phyloP scores from a whole-genome alignment of 2,113 vertebrate species.

The Rhegmatorhina hoffmannsi region DNA sequence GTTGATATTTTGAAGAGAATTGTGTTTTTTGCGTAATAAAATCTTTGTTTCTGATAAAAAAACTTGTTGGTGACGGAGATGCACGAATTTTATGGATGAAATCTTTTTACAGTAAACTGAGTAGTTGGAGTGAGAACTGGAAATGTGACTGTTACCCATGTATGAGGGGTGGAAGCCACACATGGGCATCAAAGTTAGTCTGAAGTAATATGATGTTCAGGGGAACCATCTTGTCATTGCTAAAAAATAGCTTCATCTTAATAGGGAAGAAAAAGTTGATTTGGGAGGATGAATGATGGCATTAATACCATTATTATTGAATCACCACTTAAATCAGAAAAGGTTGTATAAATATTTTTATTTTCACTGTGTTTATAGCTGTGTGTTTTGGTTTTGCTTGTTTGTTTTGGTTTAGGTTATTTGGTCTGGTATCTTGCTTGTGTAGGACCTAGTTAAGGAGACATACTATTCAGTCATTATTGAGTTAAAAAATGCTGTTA shows the following conservation, averaged over 20 bases:
- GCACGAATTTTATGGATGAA: neutral
- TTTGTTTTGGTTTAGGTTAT: neutral
- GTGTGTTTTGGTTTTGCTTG: neutral
- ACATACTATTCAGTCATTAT: neutral
- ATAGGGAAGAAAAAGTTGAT: neutral
- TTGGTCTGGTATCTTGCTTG: neutral
- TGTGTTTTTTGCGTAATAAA: slow-evolving; percentile 15
- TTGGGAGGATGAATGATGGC: neutral
- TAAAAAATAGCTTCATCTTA: neutral
- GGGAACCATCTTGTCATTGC: neutral
- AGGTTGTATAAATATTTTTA: neutral
- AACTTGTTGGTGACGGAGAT: neutral
- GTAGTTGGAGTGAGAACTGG: neutral
- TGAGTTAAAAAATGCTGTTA: neutral
- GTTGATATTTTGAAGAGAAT: slow-evolving; percentile 30
- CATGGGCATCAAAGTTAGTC: neutral
- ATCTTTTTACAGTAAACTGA: neutral
- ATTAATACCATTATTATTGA: neutral
- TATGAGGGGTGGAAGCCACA: neutral
- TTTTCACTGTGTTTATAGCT: neutral
- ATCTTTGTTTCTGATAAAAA: neutral
- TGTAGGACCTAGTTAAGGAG: neutral
- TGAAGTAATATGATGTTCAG: neutral
- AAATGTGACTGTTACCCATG: neutral
- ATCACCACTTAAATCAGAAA: neutral